Evolutionary conservation across 2,113 vertebrate species (phyloP), one percentile per base, ranked within the genome.

Genomic region (Ramphastos sulfuratus): DNA sequence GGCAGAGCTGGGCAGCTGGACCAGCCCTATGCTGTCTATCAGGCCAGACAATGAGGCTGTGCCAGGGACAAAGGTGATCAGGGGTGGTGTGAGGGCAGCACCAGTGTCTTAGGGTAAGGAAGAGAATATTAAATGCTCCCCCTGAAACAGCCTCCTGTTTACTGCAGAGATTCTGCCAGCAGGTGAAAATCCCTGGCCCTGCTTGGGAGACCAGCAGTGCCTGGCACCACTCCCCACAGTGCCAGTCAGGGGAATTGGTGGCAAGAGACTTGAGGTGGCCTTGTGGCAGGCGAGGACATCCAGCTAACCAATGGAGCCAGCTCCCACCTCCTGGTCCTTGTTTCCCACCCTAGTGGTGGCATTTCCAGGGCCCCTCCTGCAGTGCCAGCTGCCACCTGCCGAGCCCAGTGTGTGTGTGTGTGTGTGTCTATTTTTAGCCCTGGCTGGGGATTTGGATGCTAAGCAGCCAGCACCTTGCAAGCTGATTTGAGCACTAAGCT

Each of bases 401-500:
- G 2, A 85, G 89, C 65, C 48, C 1, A 2, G 61, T 15, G 42
- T 39, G 37, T 39, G 37, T 39, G 37, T 39, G 37, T 39, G 42
- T 44, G 42, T 46, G 50, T 50, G 48, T 12, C 58, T 96, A 96
- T 96, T 96, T 96, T 96, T 96, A 96, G 82, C 48, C 85, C 71
- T 83, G 85, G 75, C 76, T 87, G 69, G 67, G 94, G 96, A 96
- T 96, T 94, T 96, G 93, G 94, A 91, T 94, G 92, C 85, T 96
- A 94, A 95, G 94, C 91, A 94, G 95, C 85, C 28, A 28, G 93
- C 91, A 83, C 87, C 78, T 82, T 23, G 24, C 89, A 90, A 96
- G 94, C 95, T 92, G 96, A 94, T 95, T 94, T 93, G 82, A 92
- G 66, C n/a, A 35, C 85, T 96, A 95, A 96, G 93, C 93, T 86